Evolutionary conservation across 2,888 invertebrate species (phyloP), one percentile per base, ranked within the genome.

Genomic region (Drosophila fungiperda): DNA sequence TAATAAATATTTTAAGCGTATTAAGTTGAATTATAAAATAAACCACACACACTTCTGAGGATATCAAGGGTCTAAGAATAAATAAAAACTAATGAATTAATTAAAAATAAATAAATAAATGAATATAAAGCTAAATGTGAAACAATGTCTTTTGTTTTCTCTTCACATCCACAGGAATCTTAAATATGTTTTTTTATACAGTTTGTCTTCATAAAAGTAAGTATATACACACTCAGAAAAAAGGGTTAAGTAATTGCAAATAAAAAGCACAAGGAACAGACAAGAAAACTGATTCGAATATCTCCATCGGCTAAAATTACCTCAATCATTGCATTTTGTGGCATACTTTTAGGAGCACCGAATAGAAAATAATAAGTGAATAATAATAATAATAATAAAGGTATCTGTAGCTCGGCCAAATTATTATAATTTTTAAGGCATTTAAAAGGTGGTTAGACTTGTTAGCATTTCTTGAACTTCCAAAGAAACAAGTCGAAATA

Each of bases 41-140:
- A 83, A 83, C 73, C 80, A 91, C 89, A 86, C 80, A 91, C 83
- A 87, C 82, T 91, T 91, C 93, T 92, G 92, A 92, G 92, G 92
- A 92, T 92, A 92, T 92, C 92, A 92, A 92, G 92, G 92, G 92
- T 92, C 92, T 93, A 92, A 91, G 91, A 88, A 87, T 87, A 92
- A 92, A 92, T 89, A 83, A 90, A 91, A 92, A 84, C 85, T 85
- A 85, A 85, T 91, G 90, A 91, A 92, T 92, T 90, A 87, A 91
- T 91, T 88, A 90, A 78, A 90, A 85, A 84, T 87, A 91, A 92
- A 89, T 89, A 88, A 82, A 80, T 77, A 83, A 87, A 87, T 87
- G 84, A 87, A 88, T 90, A 90, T 87, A 90, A 86, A 90, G 83
- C 83, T 87, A 89, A 84, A 89, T 87, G 87, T 87, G 79, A 86